Conservation (phyloP, 2,113 vertebrate genomes). For the Oncorhynchus kisutch region DNA sequence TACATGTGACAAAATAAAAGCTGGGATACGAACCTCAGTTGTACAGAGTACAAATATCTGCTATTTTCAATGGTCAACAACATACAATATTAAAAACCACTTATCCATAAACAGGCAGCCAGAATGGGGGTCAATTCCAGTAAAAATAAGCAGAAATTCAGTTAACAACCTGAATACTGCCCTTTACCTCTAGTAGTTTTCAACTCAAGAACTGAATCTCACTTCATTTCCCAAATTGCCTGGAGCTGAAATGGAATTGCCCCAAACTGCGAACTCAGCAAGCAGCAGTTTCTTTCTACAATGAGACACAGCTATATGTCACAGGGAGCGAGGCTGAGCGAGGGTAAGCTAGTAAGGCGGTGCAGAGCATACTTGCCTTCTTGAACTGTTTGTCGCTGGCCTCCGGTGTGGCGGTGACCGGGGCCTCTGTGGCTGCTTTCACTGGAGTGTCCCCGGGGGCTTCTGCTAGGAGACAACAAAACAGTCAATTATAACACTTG, state of each 20-base stretch:
- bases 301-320: too few species aligned
- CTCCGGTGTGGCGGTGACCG: conserved; percentile 72
- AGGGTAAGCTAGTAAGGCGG: not conserved
- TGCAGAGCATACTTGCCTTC: conserved; percentile 80
- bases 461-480: conserved; percentile 73
- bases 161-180: not conserved
- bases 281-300: not conserved
- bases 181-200: not conserved
- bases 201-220: not conserved
- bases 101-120: not conserved
- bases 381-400: conserved; percentile 86
- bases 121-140: not conserved
- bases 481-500: not conserved
- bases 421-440: conserved; percentile 84
- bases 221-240: not conserved
- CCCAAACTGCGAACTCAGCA: not conserved
- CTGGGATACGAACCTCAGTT: not conserved
- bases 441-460: conserved; percentile 84
- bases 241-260: not conserved
- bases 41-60: too few species aligned
- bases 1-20: not conserved
- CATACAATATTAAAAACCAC: too few species aligned
- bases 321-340: not conserved
- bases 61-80: too few species aligned
- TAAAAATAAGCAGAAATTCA: not conserved